These are phyloP conservation scores for Centrocercus urophasianus DNA, from an alignment of 2,113 vertebrate species.

Conservation along the genomic window DNA sequence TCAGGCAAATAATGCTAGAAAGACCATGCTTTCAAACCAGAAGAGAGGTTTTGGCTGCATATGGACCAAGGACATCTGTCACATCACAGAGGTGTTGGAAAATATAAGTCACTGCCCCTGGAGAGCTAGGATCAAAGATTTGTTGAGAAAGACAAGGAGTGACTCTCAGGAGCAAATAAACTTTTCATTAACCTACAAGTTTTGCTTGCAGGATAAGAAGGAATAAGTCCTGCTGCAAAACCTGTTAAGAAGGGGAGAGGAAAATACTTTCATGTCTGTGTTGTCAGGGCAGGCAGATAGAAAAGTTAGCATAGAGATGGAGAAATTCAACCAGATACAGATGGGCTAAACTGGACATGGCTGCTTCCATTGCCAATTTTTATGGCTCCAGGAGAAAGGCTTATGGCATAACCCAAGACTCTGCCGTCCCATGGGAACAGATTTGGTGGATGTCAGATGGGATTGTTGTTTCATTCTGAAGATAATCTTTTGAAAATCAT, in stretches of 20 bases:
- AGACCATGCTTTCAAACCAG: neutral
- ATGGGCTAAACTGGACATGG: neutral
- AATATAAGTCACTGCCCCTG: neutral
- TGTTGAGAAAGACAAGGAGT: neutral
- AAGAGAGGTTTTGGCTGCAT: neutral
- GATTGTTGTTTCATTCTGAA: neutral
- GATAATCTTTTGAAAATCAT: neutral
- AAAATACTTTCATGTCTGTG: neutral
- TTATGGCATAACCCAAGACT: neutral
- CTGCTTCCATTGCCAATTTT: neutral
- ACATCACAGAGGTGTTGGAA: neutral
- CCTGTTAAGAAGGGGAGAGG: neutral
- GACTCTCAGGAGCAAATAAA: neutral
- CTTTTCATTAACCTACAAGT: neutral
- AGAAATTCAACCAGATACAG: neutral
- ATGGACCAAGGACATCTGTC: neutral
- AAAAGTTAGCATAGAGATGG: neutral
- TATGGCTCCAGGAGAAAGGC: neutral
- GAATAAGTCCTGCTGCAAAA: neutral
- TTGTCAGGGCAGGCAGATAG: neutral
- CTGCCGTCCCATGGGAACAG: neutral
- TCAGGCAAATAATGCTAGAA: neutral
- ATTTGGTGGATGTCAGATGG: neutral
- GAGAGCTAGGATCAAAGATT: neutral
- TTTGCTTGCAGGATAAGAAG: fast-evolving